Percentiles rank a stretch among this genome's conserved stretches.
Evolutionary conservation across 1,140 invertebrate genomes (phyloP).

Genomic region (Teleopsis dalmanni): DNA sequence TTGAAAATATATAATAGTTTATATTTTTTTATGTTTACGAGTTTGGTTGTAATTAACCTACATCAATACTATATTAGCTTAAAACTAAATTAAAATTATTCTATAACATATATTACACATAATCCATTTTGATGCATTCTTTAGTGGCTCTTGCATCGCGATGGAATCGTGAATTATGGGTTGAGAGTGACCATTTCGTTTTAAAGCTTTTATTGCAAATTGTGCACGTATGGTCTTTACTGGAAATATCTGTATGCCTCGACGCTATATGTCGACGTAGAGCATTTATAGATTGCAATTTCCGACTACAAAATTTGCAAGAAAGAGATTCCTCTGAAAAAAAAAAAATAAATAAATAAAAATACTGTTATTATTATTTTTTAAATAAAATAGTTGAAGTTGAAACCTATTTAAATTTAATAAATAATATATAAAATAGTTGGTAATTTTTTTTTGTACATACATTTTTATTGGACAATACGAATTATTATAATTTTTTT

Average conservation of each 20-base stretch:
- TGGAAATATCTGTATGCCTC: slow-evolving; percentile 33
- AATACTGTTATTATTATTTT: too few relatives aligned
- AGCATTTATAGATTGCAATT: slow-evolving; percentile 34
- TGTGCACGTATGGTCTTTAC: slow-evolving; percentile 31
- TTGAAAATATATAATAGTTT: background rate
- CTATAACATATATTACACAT: background rate
- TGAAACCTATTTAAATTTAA: too few relatives aligned
- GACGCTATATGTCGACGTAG: slow-evolving; percentile 34
- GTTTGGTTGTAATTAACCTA: background rate
- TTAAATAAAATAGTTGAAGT: too few relatives aligned
- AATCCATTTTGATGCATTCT: slow-evolving; percentile 29
- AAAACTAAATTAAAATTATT: background rate
- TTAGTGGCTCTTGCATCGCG: slow-evolving; percentile 25
- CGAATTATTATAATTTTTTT: too few relatives aligned
- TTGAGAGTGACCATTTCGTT: slow-evolving; percentile 42
- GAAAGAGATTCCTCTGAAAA: slow-evolving; percentile 16
- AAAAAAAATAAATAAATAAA: slow-evolving; percentile 1
- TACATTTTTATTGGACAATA: too few relatives aligned
- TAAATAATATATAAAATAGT: too few relatives aligned
- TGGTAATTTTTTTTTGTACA: too few relatives aligned
- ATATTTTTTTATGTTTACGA: background rate
- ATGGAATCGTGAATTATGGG: slow-evolving; percentile 42
- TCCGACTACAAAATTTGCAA: slow-evolving; percentile 32
- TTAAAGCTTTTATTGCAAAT: slow-evolving; percentile 40
- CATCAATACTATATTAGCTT: background rate